A percentile compares a stretch with the other conserved stretches of the same genome.
phyloP scores from a whole-genome alignment of 2,113 vertebrate genomes.

The Pelvicachromis taeniatus region DNA sequence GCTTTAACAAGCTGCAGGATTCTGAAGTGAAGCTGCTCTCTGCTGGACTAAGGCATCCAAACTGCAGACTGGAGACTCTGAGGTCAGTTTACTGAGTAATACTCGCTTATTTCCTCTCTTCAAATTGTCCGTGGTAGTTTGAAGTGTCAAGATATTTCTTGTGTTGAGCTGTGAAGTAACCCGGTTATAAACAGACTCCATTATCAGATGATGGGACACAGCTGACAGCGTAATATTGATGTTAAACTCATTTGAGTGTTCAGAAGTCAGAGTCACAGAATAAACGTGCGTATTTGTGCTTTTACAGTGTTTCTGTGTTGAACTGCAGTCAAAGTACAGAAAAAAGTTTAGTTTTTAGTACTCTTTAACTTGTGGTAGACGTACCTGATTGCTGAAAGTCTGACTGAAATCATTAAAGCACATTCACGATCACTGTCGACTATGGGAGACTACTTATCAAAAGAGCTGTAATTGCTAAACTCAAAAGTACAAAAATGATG shows the following conservation, averaged over 20 bases:
- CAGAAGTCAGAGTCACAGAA: neutral
- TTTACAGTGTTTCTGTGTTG: neutral
- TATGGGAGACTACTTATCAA: neutral
- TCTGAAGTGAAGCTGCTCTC: neutral
- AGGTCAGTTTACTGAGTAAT: neutral
- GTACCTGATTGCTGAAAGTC: neutral
- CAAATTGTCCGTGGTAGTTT: neutral
- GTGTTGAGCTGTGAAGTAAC: neutral
- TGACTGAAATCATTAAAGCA: neutral
- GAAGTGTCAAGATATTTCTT: neutral
- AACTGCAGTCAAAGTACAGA: neutral
- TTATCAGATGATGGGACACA: neutral
- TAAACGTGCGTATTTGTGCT: neutral
- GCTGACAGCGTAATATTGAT: neutral
- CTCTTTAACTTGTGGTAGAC: neutral
- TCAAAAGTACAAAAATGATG: neutral
- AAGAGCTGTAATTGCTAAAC: neutral
- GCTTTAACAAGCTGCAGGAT: neutral
- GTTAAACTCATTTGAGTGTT: neutral
- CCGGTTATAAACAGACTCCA: accelerated
- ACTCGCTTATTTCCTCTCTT: neutral
- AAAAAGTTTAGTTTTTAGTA: neutral
- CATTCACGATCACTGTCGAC: accelerated
- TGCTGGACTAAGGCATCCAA: neutral
- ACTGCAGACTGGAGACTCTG: neutral